These are phyloP conservation scores for Oreochromis tanganicae DNA, from an alignment of 2,113 vertebrate species.

Conservation along the genomic window DNA sequence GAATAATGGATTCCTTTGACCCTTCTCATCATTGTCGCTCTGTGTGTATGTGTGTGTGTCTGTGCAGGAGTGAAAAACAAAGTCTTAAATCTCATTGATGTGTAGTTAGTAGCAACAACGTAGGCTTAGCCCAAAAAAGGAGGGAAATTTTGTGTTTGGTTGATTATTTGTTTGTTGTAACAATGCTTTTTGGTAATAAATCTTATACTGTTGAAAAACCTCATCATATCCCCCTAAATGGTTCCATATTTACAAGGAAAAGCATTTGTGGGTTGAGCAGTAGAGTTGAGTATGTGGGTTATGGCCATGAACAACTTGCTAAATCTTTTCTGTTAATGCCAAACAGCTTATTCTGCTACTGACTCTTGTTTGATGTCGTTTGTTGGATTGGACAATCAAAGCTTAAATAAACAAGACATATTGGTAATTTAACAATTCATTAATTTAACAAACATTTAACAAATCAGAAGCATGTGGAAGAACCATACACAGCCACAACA, in stretches of 20 bases:
- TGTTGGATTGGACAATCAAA: no score
- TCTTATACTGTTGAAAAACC: neutral
- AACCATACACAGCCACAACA: no score
- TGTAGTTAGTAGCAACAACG: neutral
- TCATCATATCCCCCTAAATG: neutral
- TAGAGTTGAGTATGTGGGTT: neutral
- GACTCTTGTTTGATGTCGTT: no score
- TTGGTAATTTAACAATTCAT: no score
- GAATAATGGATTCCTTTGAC: conserved; percentile 65
- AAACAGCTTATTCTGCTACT: no score
- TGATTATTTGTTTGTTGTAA: neutral
- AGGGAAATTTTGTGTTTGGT: neutral
- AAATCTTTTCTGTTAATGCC: no score
- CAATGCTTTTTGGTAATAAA: neutral
- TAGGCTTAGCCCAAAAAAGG: neutral
- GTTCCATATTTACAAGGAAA: neutral
- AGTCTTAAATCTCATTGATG: neutral
- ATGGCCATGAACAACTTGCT: no score
- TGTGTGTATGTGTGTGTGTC: neutral
- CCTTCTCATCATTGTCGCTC: conserved; percentile 48
- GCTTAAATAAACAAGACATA: no score
- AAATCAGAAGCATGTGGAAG: no score
- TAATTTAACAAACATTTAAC: no score
- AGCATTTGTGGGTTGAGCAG: neutral
- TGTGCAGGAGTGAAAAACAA: neutral